Base-by-base conservation (phyloP, 2,888 invertebrate genomes). In the Coleophora deauratella region DNA sequence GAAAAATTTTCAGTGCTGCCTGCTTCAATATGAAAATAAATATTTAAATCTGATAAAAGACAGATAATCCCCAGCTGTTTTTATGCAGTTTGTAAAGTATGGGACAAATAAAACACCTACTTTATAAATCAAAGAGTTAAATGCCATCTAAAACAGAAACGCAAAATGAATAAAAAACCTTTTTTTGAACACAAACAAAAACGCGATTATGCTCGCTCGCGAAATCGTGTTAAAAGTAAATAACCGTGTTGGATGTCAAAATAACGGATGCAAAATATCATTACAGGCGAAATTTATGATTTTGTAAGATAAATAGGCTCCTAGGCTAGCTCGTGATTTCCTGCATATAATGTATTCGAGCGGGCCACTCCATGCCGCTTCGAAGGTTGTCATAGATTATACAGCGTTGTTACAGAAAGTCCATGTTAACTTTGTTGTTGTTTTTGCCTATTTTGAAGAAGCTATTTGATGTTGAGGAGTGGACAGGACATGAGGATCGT, bases 221-320 rank as follows among this genome's bases (percentile, higher is more conserved):
- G 31, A 31, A 31, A 31, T 31, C 10, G 11, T 31, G 11, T n/a
- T 11, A 43, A 47, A 33, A 43, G 51, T 37, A 47, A 43, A 52
- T 45, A 45, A 41, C 41, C 50, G 49, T 57, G 55, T 55, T 54
- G 57, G 57, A 61, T 50, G 57, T 58, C 62, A 59, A 58, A 59
- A 64, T 57, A 53, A 60, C 74, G 75, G 73, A 80, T 72, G 73
- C 71, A 65, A 79, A 80, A 73, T 73, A 73, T 79, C 74, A 75
- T 80, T 79, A 75, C 62, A 65, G 48, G 64, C 62, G 66, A 65
- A 77, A 82, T 80, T 78, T 81, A 81, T 77, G 76, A 79, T 77
- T 80, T 81, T 73, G 62, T 69, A 80, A 75, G 79, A 82, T 81
- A 82, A 79, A 84, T 80, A 74, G 77, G 72, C 68, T 66, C 66